These are phyloP conservation scores for Apodemia hepburni DNA, from an alignment of 2,888 invertebrate genomes.

Conservation along the genomic window DNA sequence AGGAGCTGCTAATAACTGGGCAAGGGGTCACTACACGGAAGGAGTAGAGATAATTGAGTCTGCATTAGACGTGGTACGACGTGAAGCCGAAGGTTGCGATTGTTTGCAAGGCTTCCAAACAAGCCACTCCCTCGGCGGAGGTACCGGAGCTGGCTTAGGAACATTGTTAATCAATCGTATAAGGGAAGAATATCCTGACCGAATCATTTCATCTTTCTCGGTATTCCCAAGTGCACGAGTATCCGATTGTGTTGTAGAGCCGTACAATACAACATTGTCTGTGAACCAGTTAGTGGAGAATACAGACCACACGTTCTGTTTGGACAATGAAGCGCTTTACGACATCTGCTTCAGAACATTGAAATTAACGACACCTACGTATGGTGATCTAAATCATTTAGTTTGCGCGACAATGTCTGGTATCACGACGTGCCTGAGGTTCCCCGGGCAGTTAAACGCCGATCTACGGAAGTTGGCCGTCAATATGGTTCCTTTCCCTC, in stretches of 20 bases:
- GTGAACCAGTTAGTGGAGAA: constrained; percentile 93
- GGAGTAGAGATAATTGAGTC: constrained; percentile 93
- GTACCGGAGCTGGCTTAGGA: constrained; percentile 72
- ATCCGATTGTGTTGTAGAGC: constrained; percentile 81
- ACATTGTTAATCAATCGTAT: constrained; percentile 27
- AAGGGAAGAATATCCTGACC: constrained; percentile 78
- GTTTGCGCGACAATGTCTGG: constrained; percentile 93
- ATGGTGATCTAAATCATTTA: constrained; percentile 90
- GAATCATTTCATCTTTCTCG: constrained; percentile 90
- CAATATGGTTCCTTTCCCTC: constrained; percentile 83
- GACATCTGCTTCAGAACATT: constrained; percentile 91
- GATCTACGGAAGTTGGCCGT: constrained; percentile 68
- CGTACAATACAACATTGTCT: constrained; percentile 92
- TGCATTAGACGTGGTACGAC: constrained; percentile 88
- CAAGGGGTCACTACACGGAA: constrained; percentile 93
- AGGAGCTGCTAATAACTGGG: constrained; percentile 73
- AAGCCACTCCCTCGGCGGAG: constrained; percentile 84
- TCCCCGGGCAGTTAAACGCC: constrained; percentile 72
- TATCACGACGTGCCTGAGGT: constrained; percentile 89
- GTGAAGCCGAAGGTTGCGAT: constrained; percentile 94
- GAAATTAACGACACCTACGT: constrained; percentile 87
- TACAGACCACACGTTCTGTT: constrained; percentile 82
- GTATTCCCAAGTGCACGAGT: constrained; percentile 68
- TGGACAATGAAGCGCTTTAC: constrained; percentile 85
- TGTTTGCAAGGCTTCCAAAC: constrained; percentile 93